Base-by-base conservation (phyloP, 2,113 vertebrate species). In the Cottus gobio region DNA sequence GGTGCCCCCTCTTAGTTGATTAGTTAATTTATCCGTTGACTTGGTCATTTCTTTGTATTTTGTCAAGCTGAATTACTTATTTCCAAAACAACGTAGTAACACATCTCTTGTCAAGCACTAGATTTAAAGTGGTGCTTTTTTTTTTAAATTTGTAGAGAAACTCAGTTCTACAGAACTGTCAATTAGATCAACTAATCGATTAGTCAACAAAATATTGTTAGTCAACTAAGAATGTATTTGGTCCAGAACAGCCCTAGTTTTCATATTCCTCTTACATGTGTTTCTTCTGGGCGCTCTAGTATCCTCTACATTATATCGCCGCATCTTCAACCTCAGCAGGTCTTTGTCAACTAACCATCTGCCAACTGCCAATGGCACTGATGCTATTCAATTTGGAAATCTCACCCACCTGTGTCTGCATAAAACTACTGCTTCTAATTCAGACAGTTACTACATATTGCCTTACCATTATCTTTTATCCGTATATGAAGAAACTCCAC, bases 311-410 rank as follows among this genome's bases (percentile, higher is more conserved):
- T 1, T 42, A 75, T 75, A 68, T 39, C 60, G 39, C 61, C 71
- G 31, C 77, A 75, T 87, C 67, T 56, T 57, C 50, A 61, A 78
- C 74, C 80, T 83, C 28, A 78, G 65, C 80, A 56, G 42, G 16
- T 57, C 58, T 52, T 42, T 22, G 18, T 66, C 67, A 84, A 74
- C 77, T 84, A 80, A 66, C 42, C 69, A 70, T 54, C 75, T 69
- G 66, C 69, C 57, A 66, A 37, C 50, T 30, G 3, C 34, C 13
- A 68, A 70, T 28, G 24, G 39, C 26, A 60, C 54, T 42, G 26
- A 78, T 72, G 60, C 69, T 70, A 50, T 79, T 79, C 39, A 28
- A 65, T 74, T 69, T 52, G 20, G 16, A 69, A 71, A 69, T 77
- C 31, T 61, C 69, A 46, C 42, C 67, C 74, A 77, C 63, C 34